Evolutionary conservation across 35 echinoderm and acorn worm genomes (phyloP).

Genomic region (Eucidaris tribuloides): DNA sequence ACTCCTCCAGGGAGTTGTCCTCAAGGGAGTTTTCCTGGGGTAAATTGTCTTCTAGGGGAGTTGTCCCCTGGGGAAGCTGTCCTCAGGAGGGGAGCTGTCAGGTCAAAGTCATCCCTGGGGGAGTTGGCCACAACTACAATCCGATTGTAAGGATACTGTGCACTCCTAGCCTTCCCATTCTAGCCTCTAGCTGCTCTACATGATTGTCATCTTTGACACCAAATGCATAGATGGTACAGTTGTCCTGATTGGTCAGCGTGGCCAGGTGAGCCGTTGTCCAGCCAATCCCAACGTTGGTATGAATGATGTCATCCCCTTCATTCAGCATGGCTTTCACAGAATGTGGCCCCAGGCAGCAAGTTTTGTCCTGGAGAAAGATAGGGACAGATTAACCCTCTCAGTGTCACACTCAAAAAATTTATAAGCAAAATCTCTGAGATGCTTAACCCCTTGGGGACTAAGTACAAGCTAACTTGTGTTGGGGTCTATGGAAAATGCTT

Average conservation of each 20-base stretch:
- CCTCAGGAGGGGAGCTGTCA: no score
- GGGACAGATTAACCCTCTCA: neutral
- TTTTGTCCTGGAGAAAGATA: constrained; percentile 74
- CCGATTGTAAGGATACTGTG: constrained; percentile 71
- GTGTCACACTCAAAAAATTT: no score
- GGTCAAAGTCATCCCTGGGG: no score
- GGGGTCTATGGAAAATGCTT: no score
- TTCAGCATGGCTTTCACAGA: constrained; percentile 85
- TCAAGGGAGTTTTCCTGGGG: no score
- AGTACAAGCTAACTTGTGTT: no score
- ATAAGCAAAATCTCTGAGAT: no score
- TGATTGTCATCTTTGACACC: constrained; percentile 73
- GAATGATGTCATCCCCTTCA: constrained; percentile 93
- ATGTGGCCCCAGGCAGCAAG: constrained; percentile 83
- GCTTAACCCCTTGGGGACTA: no score
- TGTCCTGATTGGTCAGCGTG: constrained; percentile 68
- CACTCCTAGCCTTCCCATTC: constrained; percentile 48
- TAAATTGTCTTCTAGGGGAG: no score
- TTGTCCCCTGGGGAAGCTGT: no score
- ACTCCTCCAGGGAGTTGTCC: no score
- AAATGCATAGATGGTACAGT: constrained; percentile 77
- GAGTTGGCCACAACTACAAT: no score
- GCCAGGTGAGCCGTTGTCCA: constrained; percentile 89
- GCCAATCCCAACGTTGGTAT: constrained; percentile 77
- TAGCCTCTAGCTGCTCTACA: constrained; percentile 39